A percentile compares a stretch with the other conserved stretches of the same genome.
Conservation (phyloP, 2,113 vertebrate genomes). For the Girardinichthys multiradiatus region DNA sequence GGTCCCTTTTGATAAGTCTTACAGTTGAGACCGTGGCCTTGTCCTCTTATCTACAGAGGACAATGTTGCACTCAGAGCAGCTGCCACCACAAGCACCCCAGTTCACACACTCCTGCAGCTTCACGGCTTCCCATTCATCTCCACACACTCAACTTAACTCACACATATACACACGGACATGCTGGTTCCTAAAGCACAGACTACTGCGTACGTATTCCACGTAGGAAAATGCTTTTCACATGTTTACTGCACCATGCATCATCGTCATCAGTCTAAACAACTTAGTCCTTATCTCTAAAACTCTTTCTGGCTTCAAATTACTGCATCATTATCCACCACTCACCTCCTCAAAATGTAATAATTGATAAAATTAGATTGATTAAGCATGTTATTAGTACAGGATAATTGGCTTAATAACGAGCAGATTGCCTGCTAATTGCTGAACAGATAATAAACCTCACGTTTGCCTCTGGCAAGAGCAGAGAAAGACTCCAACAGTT, state of each 20-base stretch:
- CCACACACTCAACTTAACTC: slow-evolving; percentile 41
- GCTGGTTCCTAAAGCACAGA: slow-evolving; percentile 6
- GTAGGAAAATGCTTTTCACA: slow-evolving; percentile 5
- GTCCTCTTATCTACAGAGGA: slow-evolving; percentile 72
- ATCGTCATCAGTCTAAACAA: slow-evolving; percentile 52
- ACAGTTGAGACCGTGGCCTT: slow-evolving; percentile 54
- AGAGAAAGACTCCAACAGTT: slow-evolving; percentile 35
- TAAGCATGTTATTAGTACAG: slow-evolving; percentile 74
- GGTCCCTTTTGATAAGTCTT: slow-evolving; percentile 70
- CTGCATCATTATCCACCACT: slow-evolving; percentile 55
- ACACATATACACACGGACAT: slow-evolving; percentile 28
- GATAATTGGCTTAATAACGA: slow-evolving; percentile 75
- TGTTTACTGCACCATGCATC: slow-evolving; percentile 21
- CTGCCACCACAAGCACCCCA: slow-evolving; percentile 45
- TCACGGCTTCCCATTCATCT: slow-evolving; percentile 43
- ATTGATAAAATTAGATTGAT: slow-evolving; percentile 77
- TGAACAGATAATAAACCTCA: slow-evolving; percentile 65
- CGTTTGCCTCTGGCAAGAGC: slow-evolving; percentile 53
- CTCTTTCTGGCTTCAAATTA: slow-evolving; percentile 64
- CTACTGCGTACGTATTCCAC: neutral
- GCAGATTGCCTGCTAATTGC: slow-evolving; percentile 75
- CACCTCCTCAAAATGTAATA: slow-evolving; percentile 72
- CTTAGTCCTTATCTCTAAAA: slow-evolving; percentile 64
- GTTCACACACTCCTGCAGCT: slow-evolving; percentile 48
- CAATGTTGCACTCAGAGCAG: slow-evolving; percentile 70